Conservation (phyloP, 2,888 invertebrate genomes). For the Brachylomia viminalis region DNA sequence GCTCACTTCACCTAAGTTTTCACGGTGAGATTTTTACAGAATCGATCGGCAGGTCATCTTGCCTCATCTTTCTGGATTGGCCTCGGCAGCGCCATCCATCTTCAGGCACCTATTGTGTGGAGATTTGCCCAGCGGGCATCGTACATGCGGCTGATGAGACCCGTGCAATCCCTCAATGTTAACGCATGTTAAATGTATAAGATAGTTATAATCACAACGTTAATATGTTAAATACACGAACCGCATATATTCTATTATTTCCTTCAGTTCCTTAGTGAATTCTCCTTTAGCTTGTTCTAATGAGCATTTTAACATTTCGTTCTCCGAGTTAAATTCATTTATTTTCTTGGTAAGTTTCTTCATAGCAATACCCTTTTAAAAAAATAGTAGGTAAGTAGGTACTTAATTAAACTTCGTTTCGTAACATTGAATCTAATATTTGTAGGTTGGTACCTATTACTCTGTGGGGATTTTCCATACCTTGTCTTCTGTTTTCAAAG, state of each 20-base stretch:
- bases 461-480: slow-evolving; percentile 59
- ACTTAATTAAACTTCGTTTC: not conserved
- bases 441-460: too few species aligned
- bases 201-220: not conserved
- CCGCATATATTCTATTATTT: slow-evolving; percentile 79
- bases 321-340: slow-evolving; percentile 82
- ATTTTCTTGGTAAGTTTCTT: slow-evolving; percentile 79
- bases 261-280: slow-evolving; percentile 76
- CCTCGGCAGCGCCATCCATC: too few species aligned
- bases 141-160: too few species aligned
- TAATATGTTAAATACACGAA: slow-evolving; percentile 56
- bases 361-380: slow-evolving; percentile 75
- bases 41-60: not conserved
- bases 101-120: too few species aligned
- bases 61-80: not conserved
- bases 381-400: not conserved
- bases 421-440: not conserved
- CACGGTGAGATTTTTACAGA: too few species aligned
- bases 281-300: slow-evolving; percentile 79
- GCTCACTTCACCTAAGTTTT: too few species aligned
- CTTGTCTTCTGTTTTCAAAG: slow-evolving; percentile 76
- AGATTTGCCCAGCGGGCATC: too few species aligned
- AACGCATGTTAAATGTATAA: not conserved
- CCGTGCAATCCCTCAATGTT: not conserved
- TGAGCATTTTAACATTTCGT: slow-evolving; percentile 78